These are phyloP conservation scores for Hoplodrina ambigua DNA, from an alignment of 2,888 invertebrate genomes.

Conservation along the genomic window DNA sequence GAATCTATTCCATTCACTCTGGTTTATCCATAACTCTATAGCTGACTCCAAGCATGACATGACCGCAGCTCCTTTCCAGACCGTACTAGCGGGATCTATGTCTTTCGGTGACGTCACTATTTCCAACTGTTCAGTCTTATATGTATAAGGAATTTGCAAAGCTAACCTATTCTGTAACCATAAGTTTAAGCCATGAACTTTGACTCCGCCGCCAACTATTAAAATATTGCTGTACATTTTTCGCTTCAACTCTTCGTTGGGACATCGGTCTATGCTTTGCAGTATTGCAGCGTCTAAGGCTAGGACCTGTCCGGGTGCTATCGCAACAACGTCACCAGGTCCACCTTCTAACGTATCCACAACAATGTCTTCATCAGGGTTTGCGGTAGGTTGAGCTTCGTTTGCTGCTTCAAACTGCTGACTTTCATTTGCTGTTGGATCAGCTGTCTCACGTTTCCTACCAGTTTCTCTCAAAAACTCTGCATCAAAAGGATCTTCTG, in stretches of 20 bases:
- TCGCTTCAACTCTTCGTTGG: slow-evolving; percentile 96
- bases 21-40: slow-evolving; percentile 97
- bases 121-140: slow-evolving; percentile 95
- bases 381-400: slow-evolving; percentile 86
- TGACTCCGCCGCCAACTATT: slow-evolving; percentile 97
- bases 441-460: slow-evolving; percentile 88
- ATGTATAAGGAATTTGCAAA: slow-evolving; percentile 95
- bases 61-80: slow-evolving; percentile 98
- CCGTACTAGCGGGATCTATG: slow-evolving; percentile 96
- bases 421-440: slow-evolving; percentile 81
- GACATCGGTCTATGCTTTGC: slow-evolving; percentile 97
- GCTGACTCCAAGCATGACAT: slow-evolving; percentile 98
- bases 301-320: slow-evolving; percentile 94
- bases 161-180: slow-evolving; percentile 97
- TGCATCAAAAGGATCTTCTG: slow-evolving; percentile 98
- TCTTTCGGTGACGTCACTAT: slow-evolving; percentile 97
- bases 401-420: slow-evolving; percentile 88
- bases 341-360: slow-evolving; percentile 91
- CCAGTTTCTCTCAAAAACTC: slow-evolving; percentile 97
- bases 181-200: slow-evolving; percentile 94
- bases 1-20: slow-evolving; percentile 95
- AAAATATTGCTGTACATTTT: slow-evolving; percentile 98
- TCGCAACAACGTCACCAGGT: slow-evolving; percentile 92
- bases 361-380: slow-evolving; percentile 93
- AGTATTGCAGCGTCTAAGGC: slow-evolving; percentile 97